A percentile compares a stretch with the other conserved stretches of the same genome.
Evolutionary conservation across 2,888 invertebrate genomes (phyloP).

Genomic region (Pollenia labialis): DNA sequence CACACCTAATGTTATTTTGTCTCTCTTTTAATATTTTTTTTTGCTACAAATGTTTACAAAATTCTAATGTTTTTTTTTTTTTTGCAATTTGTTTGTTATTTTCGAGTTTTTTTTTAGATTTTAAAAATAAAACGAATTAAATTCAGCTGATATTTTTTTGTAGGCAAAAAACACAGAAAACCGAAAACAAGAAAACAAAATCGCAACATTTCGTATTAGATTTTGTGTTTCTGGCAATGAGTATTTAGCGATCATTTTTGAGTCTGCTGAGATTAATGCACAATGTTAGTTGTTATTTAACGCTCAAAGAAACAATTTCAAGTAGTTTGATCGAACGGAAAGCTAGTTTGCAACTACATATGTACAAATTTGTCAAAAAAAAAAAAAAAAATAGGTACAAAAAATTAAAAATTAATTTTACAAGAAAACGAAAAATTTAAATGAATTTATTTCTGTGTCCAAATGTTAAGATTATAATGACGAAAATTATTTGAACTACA

Average conservation of each 20-base stretch:
- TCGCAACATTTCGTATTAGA: background rate
- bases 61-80: too few relatives aligned
- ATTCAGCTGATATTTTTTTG: background rate
- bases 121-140: background rate
- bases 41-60: background rate
- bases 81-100: background rate
- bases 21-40: too few relatives aligned
- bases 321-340: slow-evolving; percentile 21
- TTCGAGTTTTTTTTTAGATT: background rate
- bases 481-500: too few relatives aligned
- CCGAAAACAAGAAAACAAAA: background rate
- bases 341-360: background rate
- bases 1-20: too few relatives aligned
- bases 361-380: background rate
- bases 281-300: slow-evolving; percentile 56
- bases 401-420: background rate
- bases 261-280: slow-evolving; percentile 21
- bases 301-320: slow-evolving; percentile 33
- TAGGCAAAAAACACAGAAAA: background rate
- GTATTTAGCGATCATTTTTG: slow-evolving; percentile 20
- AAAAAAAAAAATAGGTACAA: background rate
- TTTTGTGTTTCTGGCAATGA: slow-evolving; percentile 17
- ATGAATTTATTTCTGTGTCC: too few relatives aligned
- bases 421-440: too few relatives aligned
- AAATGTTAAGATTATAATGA: too few relatives aligned